phyloP scores from a whole-genome alignment of 2,113 vertebrate species.

The Gobiocypris rarus region DNA sequence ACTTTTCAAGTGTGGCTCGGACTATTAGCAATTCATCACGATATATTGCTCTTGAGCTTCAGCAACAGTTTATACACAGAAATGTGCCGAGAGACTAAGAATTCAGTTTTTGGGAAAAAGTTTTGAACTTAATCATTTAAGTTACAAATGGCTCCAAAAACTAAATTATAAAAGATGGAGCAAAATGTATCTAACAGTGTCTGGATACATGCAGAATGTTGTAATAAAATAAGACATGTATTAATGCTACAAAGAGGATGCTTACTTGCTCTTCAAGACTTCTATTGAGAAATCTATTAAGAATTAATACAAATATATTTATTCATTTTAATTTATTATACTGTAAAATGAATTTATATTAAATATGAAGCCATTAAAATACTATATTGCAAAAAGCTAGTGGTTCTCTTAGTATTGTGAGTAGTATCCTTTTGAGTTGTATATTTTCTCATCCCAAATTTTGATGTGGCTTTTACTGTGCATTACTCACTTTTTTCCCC shows the following conservation, averaged over 20 bases:
- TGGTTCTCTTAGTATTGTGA: background rate
- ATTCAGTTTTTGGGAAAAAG: background rate
- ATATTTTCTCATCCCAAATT: background rate
- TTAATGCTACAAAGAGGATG: background rate
- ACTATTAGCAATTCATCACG: constrained; percentile 21
- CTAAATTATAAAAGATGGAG: background rate
- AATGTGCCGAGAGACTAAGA: background rate
- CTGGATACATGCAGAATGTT: background rate
- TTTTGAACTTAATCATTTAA: background rate
- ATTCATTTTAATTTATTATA: background rate
- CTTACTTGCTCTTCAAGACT: background rate
- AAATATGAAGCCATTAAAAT: background rate
- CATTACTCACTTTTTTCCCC: background rate
- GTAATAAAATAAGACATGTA: background rate
- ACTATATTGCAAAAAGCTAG: background rate
- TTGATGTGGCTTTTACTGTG: background rate
- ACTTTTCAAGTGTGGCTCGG: constrained; percentile 13
- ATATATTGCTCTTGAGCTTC: constrained; percentile 29
- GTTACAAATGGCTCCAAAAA: background rate
- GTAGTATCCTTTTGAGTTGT: background rate
- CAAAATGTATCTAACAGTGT: background rate
- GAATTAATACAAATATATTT: too few relatives aligned
- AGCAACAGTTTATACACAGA: constrained; percentile 20
- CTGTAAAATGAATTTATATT: background rate
- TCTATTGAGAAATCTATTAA: background rate